Conservation (phyloP, 2,113 vertebrate species). For the Thinocorus orbignyianus region DNA sequence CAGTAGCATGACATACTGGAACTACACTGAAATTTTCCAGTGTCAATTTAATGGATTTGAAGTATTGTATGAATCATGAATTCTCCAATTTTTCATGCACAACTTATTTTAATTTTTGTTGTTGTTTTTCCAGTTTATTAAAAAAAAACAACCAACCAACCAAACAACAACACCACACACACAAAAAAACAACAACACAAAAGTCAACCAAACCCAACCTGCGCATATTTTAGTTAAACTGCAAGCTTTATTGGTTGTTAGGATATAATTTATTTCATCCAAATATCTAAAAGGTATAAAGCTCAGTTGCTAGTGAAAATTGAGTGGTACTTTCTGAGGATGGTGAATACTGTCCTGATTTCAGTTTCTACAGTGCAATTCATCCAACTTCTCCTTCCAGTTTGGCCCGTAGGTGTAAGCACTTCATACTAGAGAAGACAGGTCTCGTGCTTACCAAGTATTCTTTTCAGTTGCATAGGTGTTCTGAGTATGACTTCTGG, state of each 20-base stretch:
- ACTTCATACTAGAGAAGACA: neutral
- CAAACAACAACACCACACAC: no score
- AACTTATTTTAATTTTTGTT: neutral
- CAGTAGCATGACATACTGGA: neutral
- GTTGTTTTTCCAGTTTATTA: neutral
- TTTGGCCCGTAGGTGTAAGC: neutral
- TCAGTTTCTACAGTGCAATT: neutral
- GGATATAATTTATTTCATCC: neutral
- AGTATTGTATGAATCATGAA: neutral
- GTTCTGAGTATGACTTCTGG: neutral
- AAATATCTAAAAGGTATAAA: neutral
- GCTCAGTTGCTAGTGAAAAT: neutral
- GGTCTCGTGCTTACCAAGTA: neutral
- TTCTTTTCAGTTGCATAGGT: neutral
- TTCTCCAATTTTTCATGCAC: neutral
- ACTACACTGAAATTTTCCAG: neutral
- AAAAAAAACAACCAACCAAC: neutral
- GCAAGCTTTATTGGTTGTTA: neutral
- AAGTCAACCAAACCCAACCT: rapidly evolving
- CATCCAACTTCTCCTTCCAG: neutral
- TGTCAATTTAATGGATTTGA: neutral
- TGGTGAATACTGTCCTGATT: neutral
- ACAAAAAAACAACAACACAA: no score
- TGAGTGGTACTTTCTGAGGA: neutral
- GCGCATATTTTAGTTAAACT: neutral